Conservation (phyloP, 1,140 invertebrate species). For the Grapholita molesta region DNA sequence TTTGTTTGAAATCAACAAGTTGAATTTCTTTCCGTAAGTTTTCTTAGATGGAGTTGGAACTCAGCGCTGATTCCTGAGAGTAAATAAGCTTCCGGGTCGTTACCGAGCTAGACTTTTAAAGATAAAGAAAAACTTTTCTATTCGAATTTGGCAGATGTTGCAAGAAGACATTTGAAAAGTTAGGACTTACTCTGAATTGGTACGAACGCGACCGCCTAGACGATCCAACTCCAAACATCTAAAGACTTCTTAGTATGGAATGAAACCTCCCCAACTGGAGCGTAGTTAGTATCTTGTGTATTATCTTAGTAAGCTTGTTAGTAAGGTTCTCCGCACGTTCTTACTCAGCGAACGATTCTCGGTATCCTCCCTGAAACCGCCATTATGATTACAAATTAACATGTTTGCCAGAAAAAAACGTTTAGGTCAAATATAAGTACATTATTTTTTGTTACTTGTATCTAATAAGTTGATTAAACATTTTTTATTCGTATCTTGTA, state of each 20-base stretch:
- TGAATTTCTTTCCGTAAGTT: neutral
- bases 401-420: neutral
- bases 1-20: slow-evolving; percentile 21
- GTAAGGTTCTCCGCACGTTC: neutral
- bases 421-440: no score
- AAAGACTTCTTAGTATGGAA: slow-evolving; percentile 28
- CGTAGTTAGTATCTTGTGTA: slow-evolving; percentile 4
- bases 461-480: no score
- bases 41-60: slow-evolving; percentile 28
- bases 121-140: slow-evolving; percentile 62
- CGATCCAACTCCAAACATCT: slow-evolving; percentile 37
- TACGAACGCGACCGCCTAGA: slow-evolving; percentile 26
- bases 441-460: no score
- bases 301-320: slow-evolving; percentile 3
- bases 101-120: slow-evolving; percentile 50
- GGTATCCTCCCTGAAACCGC: neutral
- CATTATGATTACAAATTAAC: neutral
- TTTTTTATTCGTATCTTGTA: no score
- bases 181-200: slow-evolving; percentile 28
- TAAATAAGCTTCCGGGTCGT: slow-evolving; percentile 49
- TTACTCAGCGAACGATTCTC: neutral
- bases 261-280: neutral
- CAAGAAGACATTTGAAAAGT: slow-evolving; percentile 54
- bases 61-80: slow-evolving; percentile 28
- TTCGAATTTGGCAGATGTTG: slow-evolving; percentile 62